Evolutionary conservation across 2,113 vertebrate genomes (phyloP), one percentile per base, ranked within the genome.

Genomic region (Oostethus manadensis): DNA sequence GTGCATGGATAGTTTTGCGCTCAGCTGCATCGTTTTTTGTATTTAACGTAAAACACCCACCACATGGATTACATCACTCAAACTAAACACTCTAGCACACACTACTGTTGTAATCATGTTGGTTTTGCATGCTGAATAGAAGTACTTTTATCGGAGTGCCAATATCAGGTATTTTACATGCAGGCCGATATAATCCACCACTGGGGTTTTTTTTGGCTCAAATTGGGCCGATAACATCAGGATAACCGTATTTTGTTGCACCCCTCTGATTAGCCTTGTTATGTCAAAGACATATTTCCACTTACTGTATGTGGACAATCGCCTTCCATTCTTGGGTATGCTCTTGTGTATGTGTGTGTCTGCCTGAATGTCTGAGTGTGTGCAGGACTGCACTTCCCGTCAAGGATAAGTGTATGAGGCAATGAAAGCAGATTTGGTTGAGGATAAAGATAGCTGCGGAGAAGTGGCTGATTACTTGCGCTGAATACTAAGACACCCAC

Each of bases 361-460:
- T 58, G 64, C 10, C 18, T 66, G 66, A 13, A 46, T 55, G 64
- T 48, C 50, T 62, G 42, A 21, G 60, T 38, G 57, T 63, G 60
- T 50, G 60, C 8, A 22, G 56, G 66, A 54, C 53, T 67, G 59
- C 59, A 68, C 56, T 51, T 71, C 49, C 70, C n/a, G 45, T 67
- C 67, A 54, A 54, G 56, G 60, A 71, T 64, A 63, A 77, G 73
- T 58, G 51, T 70, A 56, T 42, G 68, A 79, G 63, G 65, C 50
- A 47, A 44, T 68, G 68, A 64, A 68, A 72, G 73, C 74, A 73
- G 75, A 79, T 76, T 74, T 74, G 64, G 70, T 72, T 23, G 71
- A 64, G 73, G 81, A 83, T 84, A 76, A 81, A 83, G 80, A 84
- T 77, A 66, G 77, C 71, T 43, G 45, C 64, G 54, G 68, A 63